phyloP scores from a whole-genome alignment of 1,140 invertebrate species.

The Drosophila auraria region DNA sequence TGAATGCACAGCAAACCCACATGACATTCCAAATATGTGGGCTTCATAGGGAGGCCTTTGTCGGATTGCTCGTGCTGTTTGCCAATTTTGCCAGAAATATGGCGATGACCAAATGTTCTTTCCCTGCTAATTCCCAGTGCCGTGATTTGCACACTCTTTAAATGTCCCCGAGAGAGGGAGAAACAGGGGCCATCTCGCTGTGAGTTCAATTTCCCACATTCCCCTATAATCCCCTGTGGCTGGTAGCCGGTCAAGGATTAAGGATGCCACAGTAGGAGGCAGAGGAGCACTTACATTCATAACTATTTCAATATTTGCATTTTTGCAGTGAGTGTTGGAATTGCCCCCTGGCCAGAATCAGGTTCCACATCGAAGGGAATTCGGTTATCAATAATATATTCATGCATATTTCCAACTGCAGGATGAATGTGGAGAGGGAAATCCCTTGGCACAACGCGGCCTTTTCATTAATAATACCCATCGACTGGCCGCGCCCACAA shows the following conservation, averaged over 20 bases:
- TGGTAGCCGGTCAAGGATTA: slow-evolving; percentile 34
- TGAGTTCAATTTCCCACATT: background rate
- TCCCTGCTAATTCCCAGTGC: slow-evolving; percentile 13
- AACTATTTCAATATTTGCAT: slow-evolving; percentile 50
- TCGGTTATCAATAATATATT: slow-evolving; percentile 46
- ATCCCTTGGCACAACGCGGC: background rate
- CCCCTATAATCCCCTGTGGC: slow-evolving; percentile 16
- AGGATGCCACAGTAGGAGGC: background rate
- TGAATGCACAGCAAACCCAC: slow-evolving; percentile 12
- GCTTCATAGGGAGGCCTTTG: background rate
- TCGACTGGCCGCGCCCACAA: slow-evolving; percentile 12
- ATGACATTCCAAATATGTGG: slow-evolving; percentile 19
- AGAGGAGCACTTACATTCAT: slow-evolving; percentile 10
- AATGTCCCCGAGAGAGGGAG: slow-evolving; percentile 27
- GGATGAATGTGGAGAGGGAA: background rate
- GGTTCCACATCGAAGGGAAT: slow-evolving; percentile 22
- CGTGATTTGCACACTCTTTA: slow-evolving; percentile 53
- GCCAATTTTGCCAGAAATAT: slow-evolving; percentile 33
- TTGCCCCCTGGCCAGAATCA: background rate
- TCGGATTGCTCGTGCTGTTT: slow-evolving; percentile 20
- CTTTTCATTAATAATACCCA: slow-evolving; percentile 32
- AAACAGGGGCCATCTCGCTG: background rate
- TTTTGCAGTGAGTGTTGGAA: slow-evolving; percentile 23
- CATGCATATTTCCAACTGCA: slow-evolving; percentile 25
- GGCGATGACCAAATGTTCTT: slow-evolving; percentile 31